These are phyloP conservation scores for Cacoxenus indagator DNA, from an alignment of 2,888 invertebrate species.

Conservation along the genomic window DNA sequence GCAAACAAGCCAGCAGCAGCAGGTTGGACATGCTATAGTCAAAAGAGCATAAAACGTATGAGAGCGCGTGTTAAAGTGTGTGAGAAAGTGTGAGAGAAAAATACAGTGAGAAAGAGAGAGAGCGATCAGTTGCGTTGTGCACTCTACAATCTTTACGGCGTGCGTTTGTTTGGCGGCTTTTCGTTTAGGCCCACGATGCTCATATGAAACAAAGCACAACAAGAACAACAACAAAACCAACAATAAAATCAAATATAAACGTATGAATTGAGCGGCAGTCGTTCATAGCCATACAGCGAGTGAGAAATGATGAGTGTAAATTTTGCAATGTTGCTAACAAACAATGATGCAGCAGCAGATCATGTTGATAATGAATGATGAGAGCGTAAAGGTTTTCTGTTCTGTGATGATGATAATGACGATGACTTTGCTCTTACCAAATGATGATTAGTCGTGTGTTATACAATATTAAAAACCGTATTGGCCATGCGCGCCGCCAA, in stretches of 20 bases:
- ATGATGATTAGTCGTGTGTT: no score
- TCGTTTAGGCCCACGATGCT: no score
- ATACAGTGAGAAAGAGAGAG: conserved; percentile 3
- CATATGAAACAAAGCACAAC: background rate
- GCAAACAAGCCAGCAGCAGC: conserved; percentile 14
- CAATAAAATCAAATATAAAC: background rate
- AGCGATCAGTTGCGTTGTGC: background rate
- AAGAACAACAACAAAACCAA: background rate
- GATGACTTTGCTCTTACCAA: no score
- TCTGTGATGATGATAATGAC: no score
- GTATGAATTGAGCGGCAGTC: background rate
- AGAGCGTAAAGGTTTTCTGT: no score
- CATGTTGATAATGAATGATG: no score
- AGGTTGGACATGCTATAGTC: background rate
- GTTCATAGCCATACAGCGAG: background rate
- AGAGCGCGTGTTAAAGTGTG: no score
- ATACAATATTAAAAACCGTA: no score
- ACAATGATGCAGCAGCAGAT: background rate
- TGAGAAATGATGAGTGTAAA: background rate
- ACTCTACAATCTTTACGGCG: no score
- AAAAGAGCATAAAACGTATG: no score
- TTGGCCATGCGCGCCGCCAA: no score
- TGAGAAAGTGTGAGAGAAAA: background rate
- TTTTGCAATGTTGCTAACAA: background rate
- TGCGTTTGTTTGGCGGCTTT: background rate